phyloP scores from a whole-genome alignment of 2,113 vertebrate genomes.

The Pycnonotus jocosus region DNA sequence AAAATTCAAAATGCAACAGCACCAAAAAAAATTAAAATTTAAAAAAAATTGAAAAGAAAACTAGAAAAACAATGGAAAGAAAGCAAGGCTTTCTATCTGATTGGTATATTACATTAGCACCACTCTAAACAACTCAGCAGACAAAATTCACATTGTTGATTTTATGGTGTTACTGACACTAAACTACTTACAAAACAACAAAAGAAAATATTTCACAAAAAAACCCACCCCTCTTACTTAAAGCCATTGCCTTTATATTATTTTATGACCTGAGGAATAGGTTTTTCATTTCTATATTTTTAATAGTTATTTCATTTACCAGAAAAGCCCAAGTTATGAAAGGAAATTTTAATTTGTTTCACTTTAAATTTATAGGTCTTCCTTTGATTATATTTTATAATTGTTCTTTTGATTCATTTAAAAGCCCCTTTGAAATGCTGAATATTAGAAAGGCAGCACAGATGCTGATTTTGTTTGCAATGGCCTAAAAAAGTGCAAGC shows the following conservation, averaged over 20 bases:
- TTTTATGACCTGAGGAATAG: background rate
- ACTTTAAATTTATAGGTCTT: background rate
- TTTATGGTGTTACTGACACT: background rate
- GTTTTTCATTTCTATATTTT: background rate
- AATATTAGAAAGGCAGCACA: constrained; percentile 70
- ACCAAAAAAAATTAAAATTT: background rate
- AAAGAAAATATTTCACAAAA: background rate
- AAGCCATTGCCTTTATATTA: background rate
- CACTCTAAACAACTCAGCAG: background rate
- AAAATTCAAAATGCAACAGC: background rate
- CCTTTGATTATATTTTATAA: background rate
- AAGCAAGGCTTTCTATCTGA: background rate
- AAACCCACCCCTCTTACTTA: background rate
- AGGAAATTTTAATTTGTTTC: background rate
- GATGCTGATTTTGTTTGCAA: constrained; percentile 82
- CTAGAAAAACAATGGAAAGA: background rate
- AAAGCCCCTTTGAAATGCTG: constrained; percentile 14
- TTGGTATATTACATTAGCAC: background rate
- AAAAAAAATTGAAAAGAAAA: background rate
- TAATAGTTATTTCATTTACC: background rate
- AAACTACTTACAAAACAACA: background rate
- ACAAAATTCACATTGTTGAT: background rate
- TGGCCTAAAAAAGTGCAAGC: constrained; percentile 84
- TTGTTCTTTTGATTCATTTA: background rate
- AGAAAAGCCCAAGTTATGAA: background rate